Percentiles rank a stretch among this genome's conserved stretches.
These are phyloP conservation scores for Acronicta psi DNA, from an alignment of 2,888 invertebrate genomes.

Conservation along the genomic window DNA sequence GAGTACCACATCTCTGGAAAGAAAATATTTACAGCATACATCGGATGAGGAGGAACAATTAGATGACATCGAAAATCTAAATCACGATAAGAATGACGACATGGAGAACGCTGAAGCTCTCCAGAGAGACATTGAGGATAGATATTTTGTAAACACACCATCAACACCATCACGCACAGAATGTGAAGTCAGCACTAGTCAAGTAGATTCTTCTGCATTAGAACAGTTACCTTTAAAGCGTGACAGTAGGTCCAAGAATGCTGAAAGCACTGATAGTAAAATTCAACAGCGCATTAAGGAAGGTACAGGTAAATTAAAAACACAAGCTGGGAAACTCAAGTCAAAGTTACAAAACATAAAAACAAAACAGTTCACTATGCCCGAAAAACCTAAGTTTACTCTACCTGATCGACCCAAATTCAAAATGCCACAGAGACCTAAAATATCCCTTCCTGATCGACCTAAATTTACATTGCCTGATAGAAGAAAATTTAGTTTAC, in stretches of 20 bases:
- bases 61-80: constrained; percentile 74
- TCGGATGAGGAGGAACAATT: constrained; percentile 84
- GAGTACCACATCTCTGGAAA: constrained; percentile 85
- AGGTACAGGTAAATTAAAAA: constrained; percentile 92
- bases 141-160: constrained; percentile 89
- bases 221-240: constrained; percentile 90
- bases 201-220: constrained; percentile 91
- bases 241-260: constrained; percentile 86
- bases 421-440: constrained; percentile 87
- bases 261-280: constrained; percentile 86
- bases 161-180: constrained; percentile 90
- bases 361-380: constrained; percentile 86
- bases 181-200: constrained; percentile 91
- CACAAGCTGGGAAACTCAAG: constrained; percentile 92
- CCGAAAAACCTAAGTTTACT: constrained; percentile 89
- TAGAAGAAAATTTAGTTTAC: constrained; percentile 91
- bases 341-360: constrained; percentile 91
- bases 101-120: constrained; percentile 85
- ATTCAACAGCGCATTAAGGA: constrained; percentile 91
- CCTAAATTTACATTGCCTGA: constrained; percentile 89
- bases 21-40: constrained; percentile 84
- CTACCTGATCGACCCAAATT: constrained; percentile 88
- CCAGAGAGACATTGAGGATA: constrained; percentile 90
- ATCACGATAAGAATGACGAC: constrained; percentile 68
- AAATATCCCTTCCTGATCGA: constrained; percentile 87